Base-by-base conservation (phyloP, 2,797 vertebrate genomes). In the Falco concolor region DNA sequence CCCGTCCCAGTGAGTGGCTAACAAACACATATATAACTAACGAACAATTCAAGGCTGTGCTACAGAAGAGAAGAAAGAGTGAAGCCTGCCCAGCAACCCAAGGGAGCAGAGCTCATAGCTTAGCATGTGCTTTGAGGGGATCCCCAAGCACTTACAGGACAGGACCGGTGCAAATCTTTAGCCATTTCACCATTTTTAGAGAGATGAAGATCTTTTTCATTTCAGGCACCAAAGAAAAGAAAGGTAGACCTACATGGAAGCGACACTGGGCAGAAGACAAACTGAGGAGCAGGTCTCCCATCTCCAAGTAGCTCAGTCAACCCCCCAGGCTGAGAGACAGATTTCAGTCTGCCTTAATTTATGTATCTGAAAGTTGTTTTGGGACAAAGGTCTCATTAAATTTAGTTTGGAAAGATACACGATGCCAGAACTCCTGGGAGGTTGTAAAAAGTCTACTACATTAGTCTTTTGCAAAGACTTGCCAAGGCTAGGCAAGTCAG, bases 111-210 rank as follows among this genome's bases (percentile, higher is more conserved):
- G 42, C 81, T 10, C 16, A 5, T 10, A 18, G 15, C 7, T n/a
- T 24, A 59, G 34, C 12, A 4, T 1, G n/a, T 5, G 36, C 47
- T 27, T 8, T 9, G 18, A 57, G 50, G 19, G 27, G 42, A 82
- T 13, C 14, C 52, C 34, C 27, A 23, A 25, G 59, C 53, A 44
- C 25, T 27, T 21, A 24, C 9, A 57, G 27, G 56, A n/a, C 0
- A 0, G 38, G 19, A 57, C 21, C 0, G 0, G 57, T 7, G 23
- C 0, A 0, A 11, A 3, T 4, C 25, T 83, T 38, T 3, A 28
- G 36, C 18, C n/a, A 10, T 8, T 12, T 27, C 19, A 36, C 9
- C 4, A 3, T 12, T 77, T 85, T 42, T 16, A 34, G 0, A 49
- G n/a, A 53, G 25, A 42, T 5, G 3, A 42, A 67, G 24, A 24